A percentile compares a stretch with the other conserved stretches of the same genome.
Evolutionary conservation across 2,113 vertebrate genomes (phyloP).

Genomic region (Orycteropus afer): DNA sequence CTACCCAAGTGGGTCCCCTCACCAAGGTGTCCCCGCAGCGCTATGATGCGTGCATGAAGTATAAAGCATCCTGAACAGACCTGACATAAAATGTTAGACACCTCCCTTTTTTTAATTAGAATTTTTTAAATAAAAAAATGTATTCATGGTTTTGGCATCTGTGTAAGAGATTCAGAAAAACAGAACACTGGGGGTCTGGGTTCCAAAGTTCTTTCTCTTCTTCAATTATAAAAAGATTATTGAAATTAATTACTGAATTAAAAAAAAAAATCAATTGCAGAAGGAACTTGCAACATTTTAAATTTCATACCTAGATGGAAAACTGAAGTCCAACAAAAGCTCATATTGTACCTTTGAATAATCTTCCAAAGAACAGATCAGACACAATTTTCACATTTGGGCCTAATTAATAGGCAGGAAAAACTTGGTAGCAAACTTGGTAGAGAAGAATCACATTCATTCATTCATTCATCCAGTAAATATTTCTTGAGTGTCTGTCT

Average conservation of each 20-base stretch:
- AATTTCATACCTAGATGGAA: neutral
- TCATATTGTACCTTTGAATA: neutral
- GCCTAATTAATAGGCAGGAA: neutral
- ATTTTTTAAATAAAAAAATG: neutral
- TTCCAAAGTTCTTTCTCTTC: conserved; percentile 13
- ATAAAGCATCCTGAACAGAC: neutral
- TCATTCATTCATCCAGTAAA: neutral
- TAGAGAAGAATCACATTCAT: neutral
- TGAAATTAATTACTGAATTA: neutral
- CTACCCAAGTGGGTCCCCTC: neutral
- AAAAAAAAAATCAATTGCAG: neutral
- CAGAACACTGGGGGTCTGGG: neutral
- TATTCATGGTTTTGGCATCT: neutral
- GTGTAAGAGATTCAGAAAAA: neutral
- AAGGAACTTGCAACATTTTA: neutral
- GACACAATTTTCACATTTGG: neutral
- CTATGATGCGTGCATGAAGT: neutral
- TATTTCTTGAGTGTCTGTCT: neutral
- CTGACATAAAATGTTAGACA: neutral
- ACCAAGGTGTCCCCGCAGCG: neutral
- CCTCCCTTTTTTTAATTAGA: neutral
- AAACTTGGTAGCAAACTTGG: neutral
- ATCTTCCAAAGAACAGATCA: conserved; percentile 8
- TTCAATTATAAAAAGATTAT: conserved; percentile 18
- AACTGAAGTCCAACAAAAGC: conserved; percentile 12